A percentile compares a stretch with the other conserved stretches of the same genome.
These are phyloP conservation scores for Ceratoteleas bidentatus DNA, from an alignment of 1,140 invertebrate genomes.

Conservation along the genomic window DNA sequence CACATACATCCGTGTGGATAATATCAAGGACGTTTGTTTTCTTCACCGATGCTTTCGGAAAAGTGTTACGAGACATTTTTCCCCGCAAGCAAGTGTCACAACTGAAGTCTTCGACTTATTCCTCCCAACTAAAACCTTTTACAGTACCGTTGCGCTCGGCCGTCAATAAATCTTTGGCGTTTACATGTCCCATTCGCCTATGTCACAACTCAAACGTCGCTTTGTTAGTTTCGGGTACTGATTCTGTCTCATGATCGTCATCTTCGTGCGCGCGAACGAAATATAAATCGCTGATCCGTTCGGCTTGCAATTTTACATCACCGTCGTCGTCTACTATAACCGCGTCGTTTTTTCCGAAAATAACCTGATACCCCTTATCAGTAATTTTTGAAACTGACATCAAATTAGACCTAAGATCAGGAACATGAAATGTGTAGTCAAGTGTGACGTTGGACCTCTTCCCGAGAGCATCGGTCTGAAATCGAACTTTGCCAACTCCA, in stretches of 20 bases:
- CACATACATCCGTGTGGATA: slow-evolving; percentile 23
- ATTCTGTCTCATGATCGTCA: background rate
- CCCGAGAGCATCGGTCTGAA: slow-evolving; percentile 5
- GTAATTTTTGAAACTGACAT: slow-evolving; percentile 32
- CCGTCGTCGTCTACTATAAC: slow-evolving; percentile 5
- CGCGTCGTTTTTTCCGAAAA: slow-evolving; percentile 28
- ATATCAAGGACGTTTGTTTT: background rate
- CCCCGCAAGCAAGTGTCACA: slow-evolving; percentile 3
- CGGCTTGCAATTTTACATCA: slow-evolving; percentile 7
- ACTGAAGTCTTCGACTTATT: background rate
- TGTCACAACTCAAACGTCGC: slow-evolving; percentile 23
- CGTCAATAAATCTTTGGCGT: slow-evolving; percentile 5
- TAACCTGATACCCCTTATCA: slow-evolving; percentile 21
- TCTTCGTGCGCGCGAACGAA: background rate
- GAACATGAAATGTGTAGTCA: slow-evolving; percentile 17
- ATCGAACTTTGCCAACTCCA: slow-evolving; percentile 5
- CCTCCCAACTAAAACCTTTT: background rate
- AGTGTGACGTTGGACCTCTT: slow-evolving; percentile 9
- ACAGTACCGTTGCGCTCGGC: background rate
- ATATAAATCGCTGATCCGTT: slow-evolving; percentile 16
- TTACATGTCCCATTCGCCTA: slow-evolving; percentile 23
- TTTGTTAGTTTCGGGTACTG: background rate
- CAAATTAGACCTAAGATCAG: slow-evolving; percentile 21
- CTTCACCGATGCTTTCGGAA: slow-evolving; percentile 7
- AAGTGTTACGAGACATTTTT: slow-evolving; percentile 15